phyloP scores from a whole-genome alignment of 2,113 vertebrate species.

The Parotia lawesii region DNA sequence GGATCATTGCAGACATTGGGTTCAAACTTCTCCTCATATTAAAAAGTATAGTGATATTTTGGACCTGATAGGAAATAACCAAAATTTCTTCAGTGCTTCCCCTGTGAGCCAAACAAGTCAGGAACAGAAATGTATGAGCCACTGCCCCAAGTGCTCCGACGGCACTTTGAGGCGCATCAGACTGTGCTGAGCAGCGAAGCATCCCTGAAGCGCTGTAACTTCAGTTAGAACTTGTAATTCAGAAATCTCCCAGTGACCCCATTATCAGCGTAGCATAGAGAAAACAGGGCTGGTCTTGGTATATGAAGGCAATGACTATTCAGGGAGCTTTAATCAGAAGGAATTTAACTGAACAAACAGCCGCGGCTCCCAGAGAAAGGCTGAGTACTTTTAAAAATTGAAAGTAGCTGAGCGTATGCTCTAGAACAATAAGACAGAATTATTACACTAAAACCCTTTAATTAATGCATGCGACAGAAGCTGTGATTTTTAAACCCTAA shows the following conservation, averaged over 20 bases:
- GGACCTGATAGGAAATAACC: background rate
- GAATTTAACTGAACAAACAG: conserved; percentile 64
- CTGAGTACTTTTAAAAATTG: conserved; percentile 28
- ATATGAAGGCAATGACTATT: conserved; percentile 26
- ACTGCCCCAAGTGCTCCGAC: background rate
- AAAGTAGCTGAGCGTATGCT: conserved; percentile 44
- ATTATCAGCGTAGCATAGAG: conserved; percentile 27
- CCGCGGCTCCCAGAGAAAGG: conserved; percentile 2
- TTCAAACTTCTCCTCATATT: background rate
- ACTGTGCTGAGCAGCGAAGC: background rate
- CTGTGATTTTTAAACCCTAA: conserved; percentile 60
- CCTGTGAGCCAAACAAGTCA: background rate
- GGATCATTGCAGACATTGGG: background rate
- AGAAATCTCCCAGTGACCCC: conserved; percentile 56
- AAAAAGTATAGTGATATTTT: background rate
- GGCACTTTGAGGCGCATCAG: background rate
- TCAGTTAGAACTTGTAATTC: conserved; percentile 9
- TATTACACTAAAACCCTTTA: conserved; percentile 52
- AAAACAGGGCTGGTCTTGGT: conserved; percentile 24
- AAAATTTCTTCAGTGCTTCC: background rate
- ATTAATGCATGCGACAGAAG: conserved; percentile 63
- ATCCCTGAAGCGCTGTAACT: background rate
- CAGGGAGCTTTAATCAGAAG: conserved; percentile 58
- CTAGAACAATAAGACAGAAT: conserved; percentile 50
- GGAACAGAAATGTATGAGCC: background rate